These are phyloP conservation scores for Leptocoma aspasia DNA, from an alignment of 2,113 vertebrate species.

Conservation along the genomic window DNA sequence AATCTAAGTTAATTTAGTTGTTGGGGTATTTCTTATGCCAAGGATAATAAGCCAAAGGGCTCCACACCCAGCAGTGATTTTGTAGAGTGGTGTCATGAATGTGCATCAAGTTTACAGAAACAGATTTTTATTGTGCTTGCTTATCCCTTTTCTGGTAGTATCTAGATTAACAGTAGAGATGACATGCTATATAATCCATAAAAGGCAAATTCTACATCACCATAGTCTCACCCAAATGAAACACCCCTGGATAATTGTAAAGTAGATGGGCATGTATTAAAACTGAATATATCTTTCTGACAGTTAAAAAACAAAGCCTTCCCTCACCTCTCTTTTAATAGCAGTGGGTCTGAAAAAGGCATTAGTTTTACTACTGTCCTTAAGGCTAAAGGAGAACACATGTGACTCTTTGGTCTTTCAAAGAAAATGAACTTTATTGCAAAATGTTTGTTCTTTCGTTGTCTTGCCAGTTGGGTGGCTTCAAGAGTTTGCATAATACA, in stretches of 20 bases:
- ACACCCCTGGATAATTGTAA: not conserved
- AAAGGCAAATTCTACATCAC: not conserved
- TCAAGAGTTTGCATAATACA: not conserved
- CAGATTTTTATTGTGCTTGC: not conserved
- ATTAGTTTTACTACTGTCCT: not conserved
- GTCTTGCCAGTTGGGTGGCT: constrained; percentile 14
- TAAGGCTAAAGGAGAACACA: not conserved
- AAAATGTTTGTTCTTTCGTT: constrained; percentile 11
- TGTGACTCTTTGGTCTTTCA: constrained; percentile 1
- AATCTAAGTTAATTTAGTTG: not conserved
- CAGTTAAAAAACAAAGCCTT: not conserved
- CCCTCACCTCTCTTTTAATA: not conserved
- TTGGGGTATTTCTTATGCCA: not conserved
- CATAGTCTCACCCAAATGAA: not conserved
- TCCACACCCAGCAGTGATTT: not conserved
- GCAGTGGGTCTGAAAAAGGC: not conserved
- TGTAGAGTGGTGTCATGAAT: not conserved
- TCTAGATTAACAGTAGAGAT: not conserved
- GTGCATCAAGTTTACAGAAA: not conserved
- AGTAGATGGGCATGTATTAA: not conserved
- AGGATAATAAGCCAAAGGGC: not conserved
- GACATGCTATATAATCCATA: not conserved
- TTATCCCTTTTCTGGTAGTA: not conserved
- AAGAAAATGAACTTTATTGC: not conserved
- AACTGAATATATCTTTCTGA: not conserved